Percentiles rank a stretch among this genome's conserved stretches.
Evolutionary conservation across 2,797 vertebrate species (phyloP).

Genomic region (Xenops minutus): DNA sequence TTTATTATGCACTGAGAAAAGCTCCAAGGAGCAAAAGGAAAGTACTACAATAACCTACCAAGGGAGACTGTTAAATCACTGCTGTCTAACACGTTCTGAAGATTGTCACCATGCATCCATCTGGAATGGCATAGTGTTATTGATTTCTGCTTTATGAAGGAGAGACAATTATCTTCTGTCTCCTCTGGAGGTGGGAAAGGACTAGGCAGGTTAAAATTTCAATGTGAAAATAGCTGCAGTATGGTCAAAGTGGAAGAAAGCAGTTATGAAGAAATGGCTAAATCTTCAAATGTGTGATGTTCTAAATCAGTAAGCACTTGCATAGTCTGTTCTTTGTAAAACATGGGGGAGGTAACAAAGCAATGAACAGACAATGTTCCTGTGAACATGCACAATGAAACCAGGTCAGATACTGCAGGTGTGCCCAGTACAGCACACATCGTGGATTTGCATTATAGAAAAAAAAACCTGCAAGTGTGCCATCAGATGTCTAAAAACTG

Average conservation of each 20-base stretch:
- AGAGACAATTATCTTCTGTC: background rate
- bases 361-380: rapidly evolving
- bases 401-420: background rate
- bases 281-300: background rate
- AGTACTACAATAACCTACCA: background rate
- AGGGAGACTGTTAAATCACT: background rate
- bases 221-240: background rate
- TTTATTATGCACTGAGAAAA: background rate
- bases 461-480: background rate
- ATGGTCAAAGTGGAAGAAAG: background rate
- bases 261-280: background rate
- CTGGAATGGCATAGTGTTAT: background rate
- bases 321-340: background rate
- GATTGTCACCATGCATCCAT: background rate
- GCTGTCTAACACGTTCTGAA: rapidly evolving
- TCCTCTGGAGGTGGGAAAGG: background rate
- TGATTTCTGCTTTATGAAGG: background rate
- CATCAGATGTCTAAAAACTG: background rate
- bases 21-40: background rate
- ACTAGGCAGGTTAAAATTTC: background rate
- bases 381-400: background rate
- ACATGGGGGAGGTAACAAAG: background rate
- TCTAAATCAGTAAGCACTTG: background rate
- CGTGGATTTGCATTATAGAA: background rate
- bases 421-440: background rate